Base-by-base conservation (phyloP, 2,113 vertebrate genomes). In the Takifugu flavidus region DNA sequence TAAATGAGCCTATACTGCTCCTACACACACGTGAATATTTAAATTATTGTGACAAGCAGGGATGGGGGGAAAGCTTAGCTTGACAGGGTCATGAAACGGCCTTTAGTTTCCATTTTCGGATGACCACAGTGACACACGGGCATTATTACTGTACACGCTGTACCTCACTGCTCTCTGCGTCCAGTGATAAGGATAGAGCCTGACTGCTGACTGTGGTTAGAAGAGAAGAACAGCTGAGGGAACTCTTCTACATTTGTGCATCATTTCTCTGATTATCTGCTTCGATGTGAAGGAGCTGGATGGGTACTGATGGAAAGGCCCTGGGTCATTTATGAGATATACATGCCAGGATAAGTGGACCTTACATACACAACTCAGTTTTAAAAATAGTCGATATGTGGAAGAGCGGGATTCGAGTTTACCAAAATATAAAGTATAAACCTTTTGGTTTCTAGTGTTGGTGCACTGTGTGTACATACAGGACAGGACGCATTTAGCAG, bases 81-180 rank as follows among this genome's bases (percentile, higher is more conserved):
- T 47, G 45, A 13, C 45, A 7, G 28, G 20, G 43, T 5, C 13
- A 28, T 6, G 15, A 4, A 49, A 56, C 3, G 14, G 11, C 25
- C 25, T 34, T 47, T 15, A 14, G n/a, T 5, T 57, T 49, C 56
- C 39, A 55, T 58, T 53, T 53, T 13, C 45, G 52, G 65, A 56
- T 34, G 56, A 79, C 39, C 52, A 54, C 64, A 65, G 20, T 14
- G 56, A 73, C 54, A 65, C 53, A 4, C 6, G 60, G 29, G 49
- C 43, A 15, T 7, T 53, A 12, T 56, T 51, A 53, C n/a, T 13
- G 49, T 55, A 52, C 65, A 74, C 52, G 25, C 14, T 63, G 61
- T 55, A 69, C 72, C 77, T 82, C 80, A 79, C 77, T 68, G 58
- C 70, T 67, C 31, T 46, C 45, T 20, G 45, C 66, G 26, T 46